Base-by-base conservation (phyloP, 2,113 vertebrate species). In the Chaetodon auriga region DNA sequence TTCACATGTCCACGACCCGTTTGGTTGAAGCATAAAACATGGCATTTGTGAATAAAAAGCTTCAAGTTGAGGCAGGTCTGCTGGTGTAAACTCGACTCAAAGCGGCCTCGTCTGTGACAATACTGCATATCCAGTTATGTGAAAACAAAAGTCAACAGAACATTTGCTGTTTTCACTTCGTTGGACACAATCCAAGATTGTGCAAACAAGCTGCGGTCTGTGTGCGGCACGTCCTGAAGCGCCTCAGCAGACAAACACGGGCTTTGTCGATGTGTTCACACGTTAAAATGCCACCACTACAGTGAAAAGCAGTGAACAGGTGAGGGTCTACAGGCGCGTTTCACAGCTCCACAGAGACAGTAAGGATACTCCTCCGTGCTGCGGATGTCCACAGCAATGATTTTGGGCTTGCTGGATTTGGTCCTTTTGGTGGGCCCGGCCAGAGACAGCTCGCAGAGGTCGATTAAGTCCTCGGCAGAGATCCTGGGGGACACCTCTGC, bases 351-450 rank as follows among this genome's bases (percentile, higher is more conserved):
- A 63, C 23, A 79, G 18, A 68, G 53, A 66, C 53, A 4, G 2
- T 61, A 97, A 99, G 97, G 98, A 99, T 99, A 99, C 98, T 99
- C 98, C 60, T 99, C 98, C 0, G 87, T 91, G 78, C 93, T 97
- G 36, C 98, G 96, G 75, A 99, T 98, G 91, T 99, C 98, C 2
- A 98, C 97, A 54, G 97, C 97, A 61, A 99, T 91, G 35, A 99
- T 96, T 90, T 98, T 99, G 12, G 97, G 97, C 84, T 97, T 99
- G 87, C 96, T 95, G 18, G 96, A 90, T 90, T 96, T 98, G 18
- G 94, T 95, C 90, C 97, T 97, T 93, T 98, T 99, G 49, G 93
- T 68, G 11, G 96, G 95, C 13, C 96, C 92, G 82, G 92, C 1
- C 94, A 93, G 51, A 90, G 95, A 25, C 95, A 99, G 91, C 68